Evolutionary conservation across 2,888 invertebrate species (phyloP), one percentile per base, ranked within the genome.

Genomic region (Lepas anatifera): DNA sequence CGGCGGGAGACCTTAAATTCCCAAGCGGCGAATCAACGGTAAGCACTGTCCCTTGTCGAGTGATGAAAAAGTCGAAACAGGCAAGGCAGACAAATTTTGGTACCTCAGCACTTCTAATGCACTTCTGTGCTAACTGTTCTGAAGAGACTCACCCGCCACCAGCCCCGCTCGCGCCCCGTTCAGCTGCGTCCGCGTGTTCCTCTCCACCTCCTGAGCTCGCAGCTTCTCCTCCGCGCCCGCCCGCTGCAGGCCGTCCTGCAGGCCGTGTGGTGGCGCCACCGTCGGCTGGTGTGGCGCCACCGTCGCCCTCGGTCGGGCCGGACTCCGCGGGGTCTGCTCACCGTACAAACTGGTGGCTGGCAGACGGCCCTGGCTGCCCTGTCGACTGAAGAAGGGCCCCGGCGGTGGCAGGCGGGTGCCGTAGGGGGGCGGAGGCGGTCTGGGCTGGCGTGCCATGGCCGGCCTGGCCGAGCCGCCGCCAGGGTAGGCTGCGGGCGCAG

Each of bases 101-200:
- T n/a, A n/a, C n/a, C n/a, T n/a, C n/a, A n/a, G n/a, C n/a, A n/a
- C n/a, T n/a, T n/a, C n/a, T n/a, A n/a, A n/a, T n/a, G n/a, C n/a
- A n/a, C n/a, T n/a, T n/a, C n/a, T n/a, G n/a, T n/a, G n/a, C n/a
- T n/a, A n/a, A n/a, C n/a, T n/a, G n/a, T n/a, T n/a, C n/a, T n/a
- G n/a, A n/a, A n/a, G n/a, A n/a, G n/a, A 27, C 13, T 32, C 3
- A 29, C 43, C 46, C n/a, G 22, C 4, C 32, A 22, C 11, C 52
- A 69, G 37, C 70, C 72, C 72, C 39, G 72, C 71, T 8, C 71
- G 71, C 37, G 72, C 72, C 16, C 72, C 71, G 18, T 68, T 68
- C 32, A 39, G 35, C 32, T 66, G 39, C 6, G 66, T 67, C 27
- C 71, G 63, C 22, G 71, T 64, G 8, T 72, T 72, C 18, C 70